phyloP scores from a whole-genome alignment of 2,888 invertebrate genomes.

The Helicoverpa assulta region DNA sequence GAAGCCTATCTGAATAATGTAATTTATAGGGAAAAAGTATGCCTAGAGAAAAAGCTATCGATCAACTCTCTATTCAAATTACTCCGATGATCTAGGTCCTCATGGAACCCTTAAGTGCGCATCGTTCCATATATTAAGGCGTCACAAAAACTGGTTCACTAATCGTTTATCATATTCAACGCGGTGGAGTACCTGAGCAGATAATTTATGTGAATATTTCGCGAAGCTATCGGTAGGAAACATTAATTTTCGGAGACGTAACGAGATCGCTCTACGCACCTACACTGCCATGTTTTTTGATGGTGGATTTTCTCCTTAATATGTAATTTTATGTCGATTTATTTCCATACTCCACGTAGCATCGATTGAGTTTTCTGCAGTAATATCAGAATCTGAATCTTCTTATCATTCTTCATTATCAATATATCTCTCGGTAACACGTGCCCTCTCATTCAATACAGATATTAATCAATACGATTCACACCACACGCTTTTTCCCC shows the following conservation, averaged over 20 bases:
- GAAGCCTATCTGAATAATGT: background rate
- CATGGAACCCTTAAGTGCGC: conserved; percentile 28
- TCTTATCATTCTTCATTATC: background rate
- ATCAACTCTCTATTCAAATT: conserved; percentile 6
- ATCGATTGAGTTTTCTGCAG: background rate
- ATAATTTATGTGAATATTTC: conserved; percentile 67
- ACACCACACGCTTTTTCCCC: background rate
- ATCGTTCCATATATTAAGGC: conserved; percentile 43
- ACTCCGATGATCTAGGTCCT: conserved; percentile 16
- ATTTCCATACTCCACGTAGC: conserved; percentile 5
- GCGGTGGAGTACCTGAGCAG: conserved; percentile 50
- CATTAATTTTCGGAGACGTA: conserved; percentile 77
- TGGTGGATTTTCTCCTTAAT: conserved; percentile 45
- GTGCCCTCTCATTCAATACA: conserved; percentile 1
- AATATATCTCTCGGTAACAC: background rate
- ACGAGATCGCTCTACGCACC: conserved; percentile 72
- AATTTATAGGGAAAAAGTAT: conserved; percentile 1
- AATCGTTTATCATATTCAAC: conserved; percentile 61
- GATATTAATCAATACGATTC: conserved; percentile 13
- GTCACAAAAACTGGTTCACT: conserved; percentile 49
- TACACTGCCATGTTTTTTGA: conserved; percentile 58
- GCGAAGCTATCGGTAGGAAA: conserved; percentile 67
- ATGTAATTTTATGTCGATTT: conserved; percentile 29
- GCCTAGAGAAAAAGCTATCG: conserved; percentile 25
- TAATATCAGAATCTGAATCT: background rate